Evolutionary conservation across 2,113 vertebrate genomes (phyloP).

Genomic region (Eretmochelys imbricata): DNA sequence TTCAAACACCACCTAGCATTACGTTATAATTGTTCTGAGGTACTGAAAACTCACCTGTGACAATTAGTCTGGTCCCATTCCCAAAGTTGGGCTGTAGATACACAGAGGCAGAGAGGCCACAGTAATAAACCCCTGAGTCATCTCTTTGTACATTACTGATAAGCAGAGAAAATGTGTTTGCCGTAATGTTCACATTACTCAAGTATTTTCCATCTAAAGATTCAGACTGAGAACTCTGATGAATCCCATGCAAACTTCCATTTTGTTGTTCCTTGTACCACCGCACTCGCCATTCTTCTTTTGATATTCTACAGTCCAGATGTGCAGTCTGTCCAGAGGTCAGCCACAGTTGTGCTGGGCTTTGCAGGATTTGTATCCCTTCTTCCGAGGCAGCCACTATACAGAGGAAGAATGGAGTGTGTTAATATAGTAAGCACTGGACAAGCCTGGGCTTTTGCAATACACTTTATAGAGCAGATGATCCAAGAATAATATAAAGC

Average conservation of each 20-base stretch:
- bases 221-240: accelerated
- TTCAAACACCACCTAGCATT: neutral
- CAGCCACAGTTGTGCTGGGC: neutral
- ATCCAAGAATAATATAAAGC: neutral
- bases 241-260: neutral
- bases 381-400: neutral
- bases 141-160: neutral
- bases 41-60: neutral
- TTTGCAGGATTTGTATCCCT: accelerated
- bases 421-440: neutral
- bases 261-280: neutral
- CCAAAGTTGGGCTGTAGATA: accelerated
- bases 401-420: neutral
- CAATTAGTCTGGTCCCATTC: neutral
- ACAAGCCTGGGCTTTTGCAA: neutral
- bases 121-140: neutral
- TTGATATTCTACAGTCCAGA: accelerated
- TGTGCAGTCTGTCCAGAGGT: accelerated
- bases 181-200: accelerated
- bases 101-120: accelerated
- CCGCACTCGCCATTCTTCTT: accelerated
- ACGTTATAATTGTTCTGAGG: neutral
- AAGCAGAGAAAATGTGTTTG: accelerated
- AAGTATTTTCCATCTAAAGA: accelerated
- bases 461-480: neutral